Conservation (phyloP, 2,113 vertebrate genomes). For the Odobenus rosmarus region DNA sequence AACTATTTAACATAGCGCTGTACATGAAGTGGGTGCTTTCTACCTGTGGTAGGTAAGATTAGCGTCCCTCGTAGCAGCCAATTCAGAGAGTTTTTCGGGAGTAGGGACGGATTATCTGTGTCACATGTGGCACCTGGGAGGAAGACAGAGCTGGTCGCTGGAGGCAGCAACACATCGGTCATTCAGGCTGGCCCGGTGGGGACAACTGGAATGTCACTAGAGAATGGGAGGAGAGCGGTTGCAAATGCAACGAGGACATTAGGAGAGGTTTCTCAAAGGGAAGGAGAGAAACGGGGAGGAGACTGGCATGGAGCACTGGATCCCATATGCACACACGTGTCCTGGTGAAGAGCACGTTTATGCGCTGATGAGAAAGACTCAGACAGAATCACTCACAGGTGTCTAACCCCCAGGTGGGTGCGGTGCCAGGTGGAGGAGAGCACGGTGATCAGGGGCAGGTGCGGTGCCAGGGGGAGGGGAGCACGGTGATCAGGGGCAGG, state of each 20-base stretch:
- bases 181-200: neutral
- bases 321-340: rapidly evolving
- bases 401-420: neutral
- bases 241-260: neutral
- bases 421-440: too few relatives aligned
- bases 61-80: neutral
- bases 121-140: neutral
- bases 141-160: neutral
- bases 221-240: neutral
- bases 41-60: neutral
- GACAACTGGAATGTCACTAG: neutral
- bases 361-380: neutral
- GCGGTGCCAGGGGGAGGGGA: neutral
- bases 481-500: neutral
- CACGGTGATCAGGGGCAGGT: neutral
- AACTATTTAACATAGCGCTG: neutral
- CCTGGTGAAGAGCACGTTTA: neutral
- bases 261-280: neutral
- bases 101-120: neutral
- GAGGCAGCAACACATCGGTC: too few relatives aligned
- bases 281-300: neutral
- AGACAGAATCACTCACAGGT: neutral
- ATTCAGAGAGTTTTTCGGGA: neutral
- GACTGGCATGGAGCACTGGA: neutral
- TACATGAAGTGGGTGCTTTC: neutral